A percentile compares a stretch with the other conserved stretches of the same genome.
Evolutionary conservation across 1,140 invertebrate genomes (phyloP).

Genomic region (Rhyzopertha dominica): DNA sequence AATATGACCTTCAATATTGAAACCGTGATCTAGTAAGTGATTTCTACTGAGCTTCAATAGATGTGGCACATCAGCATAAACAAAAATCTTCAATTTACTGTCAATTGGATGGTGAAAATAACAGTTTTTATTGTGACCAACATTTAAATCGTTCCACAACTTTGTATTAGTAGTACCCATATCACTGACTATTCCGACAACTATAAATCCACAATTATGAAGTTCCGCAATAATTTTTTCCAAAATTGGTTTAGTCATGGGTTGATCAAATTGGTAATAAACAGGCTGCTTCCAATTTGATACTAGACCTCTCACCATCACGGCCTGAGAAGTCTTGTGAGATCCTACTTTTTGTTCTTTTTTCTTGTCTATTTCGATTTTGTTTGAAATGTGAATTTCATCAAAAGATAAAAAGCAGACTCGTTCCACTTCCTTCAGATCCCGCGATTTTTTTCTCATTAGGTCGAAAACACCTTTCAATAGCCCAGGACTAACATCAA

Average conservation of each 20-base stretch:
- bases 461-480: conserved; percentile 12
- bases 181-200: conserved; percentile 10
- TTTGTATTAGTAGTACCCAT: conserved; percentile 6
- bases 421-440: conserved; percentile 4
- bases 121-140: conserved; percentile 7
- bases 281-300: conserved; percentile 32
- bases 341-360: conserved; percentile 10
- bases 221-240: conserved; percentile 9
- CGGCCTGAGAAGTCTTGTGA: conserved; percentile 13
- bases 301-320: conserved; percentile 13
- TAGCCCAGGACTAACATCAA: conserved; percentile 8
- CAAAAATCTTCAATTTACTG: conserved; percentile 1
- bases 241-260: conserved; percentile 11
- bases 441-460: conserved; percentile 10
- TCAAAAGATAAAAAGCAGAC: conserved; percentile 14
- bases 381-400: conserved; percentile 17
- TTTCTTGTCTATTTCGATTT: conserved; percentile 12
- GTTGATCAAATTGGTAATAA: conserved; percentile 9
- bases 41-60: conserved; percentile 4
- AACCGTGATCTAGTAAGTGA: conserved; percentile 16
- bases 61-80: conserved; percentile 6
- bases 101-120: conserved; percentile 17
- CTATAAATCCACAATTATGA: background rate
- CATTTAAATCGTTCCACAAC: conserved; percentile 3
- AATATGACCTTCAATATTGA: conserved; percentile 14